Conservation (phyloP, 2,888 invertebrate species). For the Hirudinaria manillensis region DNA sequence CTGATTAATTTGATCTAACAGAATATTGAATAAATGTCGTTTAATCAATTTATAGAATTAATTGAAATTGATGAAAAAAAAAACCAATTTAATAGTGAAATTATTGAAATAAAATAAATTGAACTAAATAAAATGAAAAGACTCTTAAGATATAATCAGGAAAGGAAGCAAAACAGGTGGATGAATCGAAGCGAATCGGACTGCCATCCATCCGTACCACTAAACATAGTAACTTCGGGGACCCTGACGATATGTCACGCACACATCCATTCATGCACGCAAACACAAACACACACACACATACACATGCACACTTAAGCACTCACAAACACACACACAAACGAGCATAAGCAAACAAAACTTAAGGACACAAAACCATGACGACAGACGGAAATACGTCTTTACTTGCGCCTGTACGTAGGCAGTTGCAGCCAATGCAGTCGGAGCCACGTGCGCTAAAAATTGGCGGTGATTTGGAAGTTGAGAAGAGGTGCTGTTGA, state of each 20-base stretch:
- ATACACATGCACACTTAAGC: not conserved
- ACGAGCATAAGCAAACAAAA: not conserved
- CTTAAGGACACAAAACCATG: not conserved
- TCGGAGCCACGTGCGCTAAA: slow-evolving; percentile 16
- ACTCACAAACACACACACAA: not conserved
- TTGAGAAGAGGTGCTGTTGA: not conserved
- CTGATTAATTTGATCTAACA: too few species aligned
- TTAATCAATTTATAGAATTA: too few species aligned
- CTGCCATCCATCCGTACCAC: not conserved
- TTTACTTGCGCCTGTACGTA: slow-evolving; percentile 23
- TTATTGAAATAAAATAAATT: too few species aligned
- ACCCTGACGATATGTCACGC: not conserved
- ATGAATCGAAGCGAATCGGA: too few species aligned
- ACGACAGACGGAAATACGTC: not conserved
- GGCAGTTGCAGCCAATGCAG: slow-evolving; percentile 17
- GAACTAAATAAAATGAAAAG: too few species aligned
- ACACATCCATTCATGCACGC: not conserved
- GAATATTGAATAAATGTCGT: too few species aligned
- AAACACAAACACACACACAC: not conserved
- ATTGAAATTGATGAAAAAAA: too few species aligned
- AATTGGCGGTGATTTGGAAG: slow-evolving; percentile 16
- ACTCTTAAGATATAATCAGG: too few species aligned
- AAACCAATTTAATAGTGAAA: too few species aligned
- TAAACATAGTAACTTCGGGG: not conserved
- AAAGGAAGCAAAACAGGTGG: too few species aligned